Conservation (phyloP, 2,888 invertebrate species). For the Drosophila siamana region DNA sequence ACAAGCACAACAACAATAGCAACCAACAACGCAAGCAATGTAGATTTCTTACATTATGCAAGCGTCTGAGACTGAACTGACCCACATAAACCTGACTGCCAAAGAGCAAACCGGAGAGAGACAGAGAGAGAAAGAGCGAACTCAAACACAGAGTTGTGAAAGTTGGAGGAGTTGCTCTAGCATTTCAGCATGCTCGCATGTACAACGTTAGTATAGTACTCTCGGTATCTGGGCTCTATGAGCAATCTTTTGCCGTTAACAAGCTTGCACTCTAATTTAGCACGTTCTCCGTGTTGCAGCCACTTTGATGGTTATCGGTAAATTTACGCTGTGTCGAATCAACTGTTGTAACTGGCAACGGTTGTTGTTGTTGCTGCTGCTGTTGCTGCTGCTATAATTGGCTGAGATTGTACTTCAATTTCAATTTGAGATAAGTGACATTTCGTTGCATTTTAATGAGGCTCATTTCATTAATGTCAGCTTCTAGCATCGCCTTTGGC, state of each 20-base stretch:
- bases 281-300: conserved; percentile 52
- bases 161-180: conserved; percentile 29
- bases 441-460: conserved; percentile 82
- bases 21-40: conserved; percentile 7
- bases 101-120: too few relatives aligned
- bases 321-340: conserved; percentile 71
- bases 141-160: conserved; percentile 15
- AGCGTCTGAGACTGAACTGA: conserved; percentile 50
- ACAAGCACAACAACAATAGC: too few relatives aligned
- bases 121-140: background rate
- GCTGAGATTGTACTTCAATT: conserved; percentile 69
- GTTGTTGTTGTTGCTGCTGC: conserved; percentile 49
- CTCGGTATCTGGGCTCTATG: conserved; percentile 31
- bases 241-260: conserved; percentile 71
- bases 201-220: conserved; percentile 5
- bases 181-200: conserved; percentile 33
- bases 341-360: conserved; percentile 19
- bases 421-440: conserved; percentile 81
- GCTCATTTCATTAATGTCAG: conserved; percentile 66
- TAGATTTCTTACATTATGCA: conserved; percentile 64
- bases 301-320: conserved; percentile 60
- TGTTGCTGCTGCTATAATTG: conserved; percentile 48
- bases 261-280: conserved; percentile 76
- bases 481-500: conserved; percentile 10
- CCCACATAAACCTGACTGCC: conserved; percentile 38